phyloP scores from a whole-genome alignment of 2,797 vertebrate species.

The Thamnophis elegans region DNA sequence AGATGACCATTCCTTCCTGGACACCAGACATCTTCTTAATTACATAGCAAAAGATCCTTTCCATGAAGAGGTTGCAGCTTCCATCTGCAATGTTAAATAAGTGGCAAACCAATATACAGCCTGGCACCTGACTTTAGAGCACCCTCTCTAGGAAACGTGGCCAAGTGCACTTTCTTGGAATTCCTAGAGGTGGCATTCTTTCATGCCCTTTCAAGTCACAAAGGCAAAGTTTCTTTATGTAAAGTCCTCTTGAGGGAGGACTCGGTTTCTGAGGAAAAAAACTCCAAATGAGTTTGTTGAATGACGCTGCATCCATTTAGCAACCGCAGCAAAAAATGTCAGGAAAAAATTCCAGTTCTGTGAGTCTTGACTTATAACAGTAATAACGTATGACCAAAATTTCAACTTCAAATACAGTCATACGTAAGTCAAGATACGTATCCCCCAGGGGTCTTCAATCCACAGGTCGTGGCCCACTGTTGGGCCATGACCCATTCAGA shows the following conservation, averaged over 20 bases:
- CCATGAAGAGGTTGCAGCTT: not conserved
- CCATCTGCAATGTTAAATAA: not conserved
- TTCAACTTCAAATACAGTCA: not conserved
- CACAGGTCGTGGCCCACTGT: too few relatives aligned
- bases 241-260: not conserved
- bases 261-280: not conserved
- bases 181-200: not conserved
- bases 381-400: too few relatives aligned
- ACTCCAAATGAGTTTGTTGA: too few relatives aligned
- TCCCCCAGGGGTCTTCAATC: not conserved
- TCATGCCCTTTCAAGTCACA: not conserved
- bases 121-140: not conserved
- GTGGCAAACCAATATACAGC: not conserved
- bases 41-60: not conserved
- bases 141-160: not conserved
- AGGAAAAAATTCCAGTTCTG: not conserved
- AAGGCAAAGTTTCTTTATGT: not conserved
- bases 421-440: not conserved
- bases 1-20: not conserved
- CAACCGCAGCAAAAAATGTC: not conserved
- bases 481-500: too few relatives aligned
- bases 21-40: not conserved
- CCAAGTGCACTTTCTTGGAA: not conserved
- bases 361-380: not conserved
- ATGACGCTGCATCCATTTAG: not conserved